A percentile compares a stretch with the other conserved stretches of the same genome.
Evolutionary conservation across 2,113 vertebrate species (phyloP).

Genomic region (Odontesthes bonariensis): DNA sequence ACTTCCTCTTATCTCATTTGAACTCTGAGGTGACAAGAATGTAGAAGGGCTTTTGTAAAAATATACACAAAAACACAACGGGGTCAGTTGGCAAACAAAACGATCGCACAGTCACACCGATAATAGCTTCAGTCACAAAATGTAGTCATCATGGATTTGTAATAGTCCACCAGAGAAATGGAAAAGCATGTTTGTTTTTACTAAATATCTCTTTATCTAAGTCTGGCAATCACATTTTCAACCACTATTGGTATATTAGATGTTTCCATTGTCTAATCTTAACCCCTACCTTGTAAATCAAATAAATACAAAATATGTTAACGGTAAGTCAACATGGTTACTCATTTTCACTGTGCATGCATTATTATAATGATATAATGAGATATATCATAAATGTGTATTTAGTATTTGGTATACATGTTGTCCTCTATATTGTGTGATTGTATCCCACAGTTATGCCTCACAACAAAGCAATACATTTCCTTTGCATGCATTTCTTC

Average conservation of each 20-base stretch:
- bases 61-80: not conserved
- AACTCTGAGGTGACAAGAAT: constrained; percentile 9
- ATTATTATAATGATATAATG: no score
- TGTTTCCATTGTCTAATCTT: not conserved
- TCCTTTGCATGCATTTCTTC: constrained; percentile 57
- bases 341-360: no score
- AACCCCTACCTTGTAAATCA: not conserved
- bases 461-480: constrained; percentile 24
- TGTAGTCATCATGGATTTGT: no score
- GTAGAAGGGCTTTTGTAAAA: not conserved
- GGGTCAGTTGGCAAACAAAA: not conserved
- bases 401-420: no score
- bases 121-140: not conserved
- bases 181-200: not conserved
- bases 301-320: not conserved
- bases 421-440: not conserved
- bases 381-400: no score
- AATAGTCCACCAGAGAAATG: no score
- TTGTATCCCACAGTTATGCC: constrained; percentile 13
- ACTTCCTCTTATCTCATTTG: constrained; percentile 38
- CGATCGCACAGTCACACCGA: not conserved
- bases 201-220: no score
- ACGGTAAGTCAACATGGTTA: not conserved
- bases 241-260: not conserved
- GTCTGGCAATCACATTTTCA: not conserved